Evolutionary conservation across 2,797 vertebrate genomes (phyloP), one percentile per base, ranked within the genome.

Genomic region (Liasis olivaceus): DNA sequence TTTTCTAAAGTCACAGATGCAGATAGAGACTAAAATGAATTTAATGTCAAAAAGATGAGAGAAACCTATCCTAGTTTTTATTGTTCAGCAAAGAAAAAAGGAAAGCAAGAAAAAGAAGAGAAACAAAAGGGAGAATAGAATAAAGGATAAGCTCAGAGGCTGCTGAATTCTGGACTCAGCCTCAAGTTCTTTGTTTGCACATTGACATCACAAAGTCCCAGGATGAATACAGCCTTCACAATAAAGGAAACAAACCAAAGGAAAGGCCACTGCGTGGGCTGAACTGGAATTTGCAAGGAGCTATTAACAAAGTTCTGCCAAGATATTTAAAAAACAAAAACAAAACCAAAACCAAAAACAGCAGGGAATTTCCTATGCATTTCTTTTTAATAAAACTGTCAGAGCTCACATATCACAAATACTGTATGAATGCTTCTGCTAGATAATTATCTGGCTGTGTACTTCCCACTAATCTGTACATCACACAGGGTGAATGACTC

Each of bases 371-470:
- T 88, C 81, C 69, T 88, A 58, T 93, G 89, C 85, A 88, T 84
- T 88, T 87, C 59, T 47, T 93, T 88, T 88, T 93, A 91, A 93
- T 93, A 93, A 93, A 93, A 91, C 92, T 93, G 92, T 93, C 89
- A 93, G 64, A 93, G 66, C 85, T 88, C 69, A 59, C 86, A 64
- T 81, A 88, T 93, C 92, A 88, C 31, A 93, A 87, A 91, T 93
- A 36, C 36, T 36, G 36, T 36, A 91, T 91, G 89, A 88, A 93
- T 93, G 85, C 51, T 87, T 86, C 69, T 85, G 85, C 92, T 93
- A 88, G 89, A 91, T 93, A 93, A 93, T 93, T 93, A 93, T 90
- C 92, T 88, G 85, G 89, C 89, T 88, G 56, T 91, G 85, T 62
- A 90, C 66, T 88, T 93, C 92, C 90, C 89, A 93, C 92, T 93